Evolutionary conservation across 2,797 vertebrate species (phyloP).

Genomic region (Myiotriccus ornatus): DNA sequence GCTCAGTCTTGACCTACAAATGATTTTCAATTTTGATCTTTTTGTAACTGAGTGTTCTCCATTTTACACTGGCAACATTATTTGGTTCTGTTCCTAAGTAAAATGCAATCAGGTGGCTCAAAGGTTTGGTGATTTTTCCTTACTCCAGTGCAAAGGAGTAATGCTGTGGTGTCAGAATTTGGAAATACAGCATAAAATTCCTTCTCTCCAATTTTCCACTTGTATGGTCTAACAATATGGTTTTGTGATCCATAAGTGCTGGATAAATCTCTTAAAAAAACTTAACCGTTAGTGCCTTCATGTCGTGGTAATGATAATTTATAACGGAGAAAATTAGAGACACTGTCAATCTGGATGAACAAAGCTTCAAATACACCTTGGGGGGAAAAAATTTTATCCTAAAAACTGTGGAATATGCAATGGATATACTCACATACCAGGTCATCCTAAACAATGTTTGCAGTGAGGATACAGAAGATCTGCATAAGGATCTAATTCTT

Average conservation of each 20-base stretch:
- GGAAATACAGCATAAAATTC: neutral
- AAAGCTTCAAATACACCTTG: neutral
- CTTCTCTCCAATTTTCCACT: neutral
- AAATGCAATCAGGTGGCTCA: neutral
- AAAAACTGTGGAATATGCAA: neutral
- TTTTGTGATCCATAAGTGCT: fast-evolving
- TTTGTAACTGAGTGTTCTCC: neutral
- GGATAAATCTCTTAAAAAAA: neutral
- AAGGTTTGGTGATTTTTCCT: neutral
- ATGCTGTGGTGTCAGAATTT: neutral
- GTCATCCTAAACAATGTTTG: neutral
- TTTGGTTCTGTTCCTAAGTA: neutral
- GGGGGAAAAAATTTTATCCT: neutral
- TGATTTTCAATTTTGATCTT: neutral
- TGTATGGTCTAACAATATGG: fast-evolving
- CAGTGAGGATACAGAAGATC: neutral
- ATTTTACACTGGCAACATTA: neutral
- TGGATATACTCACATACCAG: neutral
- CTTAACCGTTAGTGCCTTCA: neutral
- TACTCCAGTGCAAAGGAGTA: neutral
- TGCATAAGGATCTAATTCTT: neutral
- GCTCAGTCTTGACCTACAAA: neutral
- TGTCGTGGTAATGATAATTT: neutral
- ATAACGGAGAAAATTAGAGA: neutral
- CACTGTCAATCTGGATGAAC: neutral